These are phyloP conservation scores for Stenurella melanura DNA, from an alignment of 2,888 invertebrate genomes.

Conservation along the genomic window DNA sequence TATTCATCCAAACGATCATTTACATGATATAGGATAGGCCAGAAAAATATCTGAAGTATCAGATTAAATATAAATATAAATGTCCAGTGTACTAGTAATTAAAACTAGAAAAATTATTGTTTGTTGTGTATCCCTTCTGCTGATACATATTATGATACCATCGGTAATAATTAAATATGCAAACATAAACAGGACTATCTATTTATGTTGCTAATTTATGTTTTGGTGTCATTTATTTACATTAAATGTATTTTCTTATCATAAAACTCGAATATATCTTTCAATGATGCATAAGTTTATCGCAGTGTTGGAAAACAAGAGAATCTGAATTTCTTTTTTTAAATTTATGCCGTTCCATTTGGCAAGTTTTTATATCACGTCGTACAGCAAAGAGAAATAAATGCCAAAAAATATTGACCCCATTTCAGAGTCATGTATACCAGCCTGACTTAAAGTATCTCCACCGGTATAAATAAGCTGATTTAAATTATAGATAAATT, in stretches of 20 bases:
- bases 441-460: not conserved
- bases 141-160: too few relatives aligned
- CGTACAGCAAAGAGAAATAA: not conserved
- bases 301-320: not conserved
- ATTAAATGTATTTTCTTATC: not conserved
- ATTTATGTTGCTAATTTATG: not conserved
- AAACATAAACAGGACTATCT: not conserved
- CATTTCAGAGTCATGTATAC: not conserved
- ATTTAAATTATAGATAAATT: constrained; percentile 3
- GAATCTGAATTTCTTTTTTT: not conserved
- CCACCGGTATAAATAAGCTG: not conserved
- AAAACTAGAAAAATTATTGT: too few relatives aligned
- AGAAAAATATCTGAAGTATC: too few relatives aligned
- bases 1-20: too few relatives aligned
- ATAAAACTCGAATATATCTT: not conserved
- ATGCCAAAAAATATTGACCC: constrained; percentile 6
- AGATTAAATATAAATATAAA: too few relatives aligned
- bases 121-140: too few relatives aligned
- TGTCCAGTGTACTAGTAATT: too few relatives aligned
- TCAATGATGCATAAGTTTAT: not conserved
- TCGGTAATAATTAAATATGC: too few relatives aligned
- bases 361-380: constrained; percentile 1
- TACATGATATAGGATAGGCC: too few relatives aligned
- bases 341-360: not conserved
- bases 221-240: not conserved